Base-by-base conservation (phyloP, 1,140 invertebrate species). In the Leptopilina clavipes region DNA sequence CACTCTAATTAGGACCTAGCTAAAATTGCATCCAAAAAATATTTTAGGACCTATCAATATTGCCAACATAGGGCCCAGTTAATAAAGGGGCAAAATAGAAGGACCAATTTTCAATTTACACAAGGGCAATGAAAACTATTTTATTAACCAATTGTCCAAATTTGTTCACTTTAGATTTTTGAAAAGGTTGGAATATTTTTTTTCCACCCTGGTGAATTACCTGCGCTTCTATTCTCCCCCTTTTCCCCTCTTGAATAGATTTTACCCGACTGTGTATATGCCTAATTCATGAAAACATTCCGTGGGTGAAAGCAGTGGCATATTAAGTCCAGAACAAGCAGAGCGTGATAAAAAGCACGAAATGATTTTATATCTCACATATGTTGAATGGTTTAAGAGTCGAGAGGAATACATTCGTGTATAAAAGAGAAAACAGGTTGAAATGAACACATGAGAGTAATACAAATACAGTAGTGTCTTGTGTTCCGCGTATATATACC, bases 201-300 rank as follows among this genome's bases (percentile, higher is more conserved):
- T 31, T 19, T 65, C 22, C 25, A 65, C 14, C 59, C 22, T 12
- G 31, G 59, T 31, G 19, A 65, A 65, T 65, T 31, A 65, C 31
- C 22, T 65, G 59, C n/a, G n/a, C n/a, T n/a, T 31, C 59, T 65
- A 65, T 65, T 37, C 31, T 65, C 25, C 7, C 8, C 37, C 37
- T 40, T 1, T 5, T 40, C 37, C 37, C 59, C 22, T n/a, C 12
- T 19, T 10, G 9, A 65, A 65, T 22, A 65, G 59, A 65, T 65
- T 65, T 65, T 19, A 22, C 25, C 25, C 25, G 25, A 31, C 25
- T 31, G 25, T 31, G 25, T n/a, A 31, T 19, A 31, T 65, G 59
- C 59, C 59, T 65, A 65, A 65, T 65, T 65, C 59, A 65, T 31
- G 22, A 65, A 65, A 65, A 65, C 59, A 65, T 65, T 65, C 22